Conservation (phyloP, 2,113 vertebrate genomes). For the Sander lucioperca region DNA sequence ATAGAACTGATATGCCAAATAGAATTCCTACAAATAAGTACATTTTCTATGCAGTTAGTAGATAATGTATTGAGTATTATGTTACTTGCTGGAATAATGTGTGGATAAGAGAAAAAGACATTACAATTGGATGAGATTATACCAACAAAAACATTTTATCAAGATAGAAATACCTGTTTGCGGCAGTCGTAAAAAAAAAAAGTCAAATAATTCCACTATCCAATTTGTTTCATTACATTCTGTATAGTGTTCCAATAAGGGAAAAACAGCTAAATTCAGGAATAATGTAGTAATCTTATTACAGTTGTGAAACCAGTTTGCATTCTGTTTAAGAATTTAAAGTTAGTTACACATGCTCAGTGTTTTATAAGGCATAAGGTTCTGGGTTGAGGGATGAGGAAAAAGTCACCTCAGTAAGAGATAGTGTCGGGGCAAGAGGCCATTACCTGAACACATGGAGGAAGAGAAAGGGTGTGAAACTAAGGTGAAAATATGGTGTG, state of each 20-base stretch:
- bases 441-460: slow-evolving; percentile 12
- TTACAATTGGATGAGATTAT: neutral
- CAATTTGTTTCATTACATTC: neutral
- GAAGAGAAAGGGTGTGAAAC: slow-evolving; percentile 13
- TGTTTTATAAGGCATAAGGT: neutral
- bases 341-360: neutral
- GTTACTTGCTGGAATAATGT: neutral
- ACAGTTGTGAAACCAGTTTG: slow-evolving; percentile 2
- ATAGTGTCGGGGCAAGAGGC: neutral
- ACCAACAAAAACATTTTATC: neutral
- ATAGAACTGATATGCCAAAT: neutral
- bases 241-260: neutral
- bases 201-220: neutral
- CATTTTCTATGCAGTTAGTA: neutral
- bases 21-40: neutral
- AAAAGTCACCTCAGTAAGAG: slow-evolving; percentile 1
- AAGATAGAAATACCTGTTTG: neutral
- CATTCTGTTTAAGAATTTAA: neutral
- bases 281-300: neutral
- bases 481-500: slow-evolving; percentile 12
- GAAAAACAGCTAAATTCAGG: neutral
- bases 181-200: neutral
- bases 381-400: slow-evolving; percentile 19
- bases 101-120: neutral
- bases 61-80: neutral